These are phyloP conservation scores for Peromyscus eremicus DNA, from an alignment of 2,797 vertebrate species.

Conservation along the genomic window DNA sequence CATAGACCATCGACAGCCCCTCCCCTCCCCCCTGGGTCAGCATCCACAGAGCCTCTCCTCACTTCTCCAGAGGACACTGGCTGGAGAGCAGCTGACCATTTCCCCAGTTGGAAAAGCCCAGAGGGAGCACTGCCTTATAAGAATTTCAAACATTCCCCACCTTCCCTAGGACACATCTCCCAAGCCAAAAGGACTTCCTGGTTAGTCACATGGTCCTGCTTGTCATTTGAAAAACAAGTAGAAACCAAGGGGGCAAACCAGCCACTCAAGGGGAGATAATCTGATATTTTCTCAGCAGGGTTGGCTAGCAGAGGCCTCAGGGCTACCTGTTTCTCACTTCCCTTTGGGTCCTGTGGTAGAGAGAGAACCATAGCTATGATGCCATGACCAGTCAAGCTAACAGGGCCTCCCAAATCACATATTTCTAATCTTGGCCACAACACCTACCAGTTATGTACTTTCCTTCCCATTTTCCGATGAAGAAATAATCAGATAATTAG, in stretches of 20 bases:
- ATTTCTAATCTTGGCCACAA: not conserved
- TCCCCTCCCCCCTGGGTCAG: not conserved
- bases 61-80: not conserved
- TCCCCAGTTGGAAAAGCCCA: not conserved
- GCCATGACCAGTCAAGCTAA: not conserved
- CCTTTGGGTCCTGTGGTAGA: not conserved
- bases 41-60: rapidly evolving
- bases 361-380: not conserved
- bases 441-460: not conserved
- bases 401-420: not conserved
- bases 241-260: not conserved
- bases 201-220: not conserved
- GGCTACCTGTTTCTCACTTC: too few relatives aligned
- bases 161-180: not conserved
- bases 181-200: not conserved
- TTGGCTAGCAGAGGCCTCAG: not conserved
- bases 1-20: too few relatives aligned
- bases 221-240: not conserved
- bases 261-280: not conserved
- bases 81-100: rapidly evolving
- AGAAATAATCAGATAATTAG: not conserved
- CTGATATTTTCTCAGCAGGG: not conserved
- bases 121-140: not conserved
- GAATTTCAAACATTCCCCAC: not conserved
- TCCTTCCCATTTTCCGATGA: not conserved